Evolutionary conservation across 2,888 invertebrate genomes (phyloP).

Genomic region (Unio delphinus): DNA sequence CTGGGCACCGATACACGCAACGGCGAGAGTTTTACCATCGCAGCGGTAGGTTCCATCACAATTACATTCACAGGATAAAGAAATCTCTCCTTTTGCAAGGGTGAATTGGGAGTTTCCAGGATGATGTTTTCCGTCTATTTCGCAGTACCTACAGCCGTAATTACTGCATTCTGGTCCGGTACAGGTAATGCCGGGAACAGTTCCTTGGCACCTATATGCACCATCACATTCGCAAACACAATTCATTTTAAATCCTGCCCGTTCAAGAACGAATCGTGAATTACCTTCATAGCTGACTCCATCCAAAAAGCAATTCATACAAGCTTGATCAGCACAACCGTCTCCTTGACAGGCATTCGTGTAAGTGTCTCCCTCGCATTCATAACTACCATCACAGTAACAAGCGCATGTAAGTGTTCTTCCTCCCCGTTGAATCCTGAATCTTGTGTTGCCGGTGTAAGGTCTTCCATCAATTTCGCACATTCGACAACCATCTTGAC

Average conservation of each 20-base stretch:
- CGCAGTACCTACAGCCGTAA: constrained; percentile 39
- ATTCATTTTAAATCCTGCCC: constrained; percentile 28
- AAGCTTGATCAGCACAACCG: constrained; percentile 23
- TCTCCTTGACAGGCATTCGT: constrained; percentile 14
- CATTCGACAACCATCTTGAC: constrained; percentile 37
- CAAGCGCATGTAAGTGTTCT: constrained; percentile 50
- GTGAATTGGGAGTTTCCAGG: constrained; percentile 36
- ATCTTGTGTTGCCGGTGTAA: constrained; percentile 48
- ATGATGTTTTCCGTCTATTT: constrained; percentile 33
- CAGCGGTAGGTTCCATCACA: constrained; percentile 58
- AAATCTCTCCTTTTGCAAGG: constrained; percentile 22
- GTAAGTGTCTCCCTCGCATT: constrained; percentile 30
- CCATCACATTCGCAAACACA: constrained; percentile 40
- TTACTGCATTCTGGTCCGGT: constrained; percentile 21
- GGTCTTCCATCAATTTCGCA: constrained; percentile 44
- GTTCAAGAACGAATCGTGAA: constrained; percentile 23
- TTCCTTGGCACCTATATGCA: constrained; percentile 29
- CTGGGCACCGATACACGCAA: constrained; percentile 22
- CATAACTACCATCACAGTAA: constrained; percentile 59
- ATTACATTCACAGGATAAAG: constrained; percentile 44
- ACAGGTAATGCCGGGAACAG: constrained; percentile 21
- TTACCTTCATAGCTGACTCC: constrained; percentile 22
- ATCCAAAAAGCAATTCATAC: constrained; percentile 23
- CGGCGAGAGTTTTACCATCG: constrained; percentile 21
- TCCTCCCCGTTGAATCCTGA: constrained; percentile 42